Evolutionary conservation across 2,888 invertebrate species (phyloP).

Genomic region (Xestia rhomboidea): DNA sequence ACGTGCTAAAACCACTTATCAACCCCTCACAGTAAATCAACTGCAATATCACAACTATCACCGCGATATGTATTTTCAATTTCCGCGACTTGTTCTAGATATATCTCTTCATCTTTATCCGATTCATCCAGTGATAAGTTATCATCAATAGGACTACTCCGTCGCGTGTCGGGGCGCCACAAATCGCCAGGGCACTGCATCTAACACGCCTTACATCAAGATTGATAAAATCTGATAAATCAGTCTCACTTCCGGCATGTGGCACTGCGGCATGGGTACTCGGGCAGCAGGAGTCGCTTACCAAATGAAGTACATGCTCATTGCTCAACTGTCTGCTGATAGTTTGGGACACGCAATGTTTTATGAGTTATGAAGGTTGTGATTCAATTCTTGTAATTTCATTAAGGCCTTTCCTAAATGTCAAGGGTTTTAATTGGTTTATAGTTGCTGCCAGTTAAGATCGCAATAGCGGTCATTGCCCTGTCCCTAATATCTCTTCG

Average conservation of each 20-base stretch:
- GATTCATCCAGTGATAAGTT: slow-evolving; percentile 42
- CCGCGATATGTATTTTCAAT: slow-evolving; percentile 39
- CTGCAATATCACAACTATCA: slow-evolving; percentile 4
- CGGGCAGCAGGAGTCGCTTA: slow-evolving; percentile 7
- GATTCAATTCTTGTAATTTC: neutral
- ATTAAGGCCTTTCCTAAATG: neutral
- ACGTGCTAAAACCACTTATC: neutral
- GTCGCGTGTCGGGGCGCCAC: slow-evolving; percentile 54
- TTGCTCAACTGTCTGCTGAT: neutral
- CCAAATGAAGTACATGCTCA: slow-evolving; percentile 14
- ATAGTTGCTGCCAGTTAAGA: too few species aligned
- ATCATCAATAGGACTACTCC: slow-evolving; percentile 35
- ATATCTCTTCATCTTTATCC: slow-evolving; percentile 18
- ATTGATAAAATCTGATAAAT: slow-evolving; percentile 47
- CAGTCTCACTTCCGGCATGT: slow-evolving; percentile 45
- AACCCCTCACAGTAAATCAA: slow-evolving; percentile 8
- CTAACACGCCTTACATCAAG: slow-evolving; percentile 39
- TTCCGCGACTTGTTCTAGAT: slow-evolving; percentile 25
- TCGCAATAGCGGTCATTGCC: too few species aligned
- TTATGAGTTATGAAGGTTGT: neutral
- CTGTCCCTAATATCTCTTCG: too few species aligned
- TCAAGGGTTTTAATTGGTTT: neutral
- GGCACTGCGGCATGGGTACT: neutral
- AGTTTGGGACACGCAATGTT: slow-evolving; percentile 20
- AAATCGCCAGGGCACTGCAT: slow-evolving; percentile 28